These are phyloP conservation scores for Rostratula benghalensis DNA, from an alignment of 2,113 vertebrate species.

Conservation along the genomic window DNA sequence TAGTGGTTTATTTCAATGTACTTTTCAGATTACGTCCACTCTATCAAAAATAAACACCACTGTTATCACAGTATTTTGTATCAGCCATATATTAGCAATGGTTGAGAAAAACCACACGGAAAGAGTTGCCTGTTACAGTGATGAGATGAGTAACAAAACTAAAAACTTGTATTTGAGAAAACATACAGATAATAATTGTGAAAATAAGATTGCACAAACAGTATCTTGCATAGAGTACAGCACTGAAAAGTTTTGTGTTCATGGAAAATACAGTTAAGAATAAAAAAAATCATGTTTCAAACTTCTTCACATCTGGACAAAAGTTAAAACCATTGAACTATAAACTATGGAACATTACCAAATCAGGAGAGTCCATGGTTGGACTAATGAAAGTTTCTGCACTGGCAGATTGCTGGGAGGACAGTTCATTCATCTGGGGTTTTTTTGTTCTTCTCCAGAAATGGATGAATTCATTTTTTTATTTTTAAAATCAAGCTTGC, in stretches of 20 bases:
- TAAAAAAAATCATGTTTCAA: not conserved
- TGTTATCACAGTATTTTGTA: not conserved
- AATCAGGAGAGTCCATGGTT: not conserved
- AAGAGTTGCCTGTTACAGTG: not conserved
- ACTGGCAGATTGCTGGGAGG: not conserved
- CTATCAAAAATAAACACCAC: not conserved
- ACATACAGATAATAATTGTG: not conserved
- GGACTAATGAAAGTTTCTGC: not conserved
- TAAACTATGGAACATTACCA: not conserved
- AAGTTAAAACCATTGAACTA: not conserved
- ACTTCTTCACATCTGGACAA: not conserved
- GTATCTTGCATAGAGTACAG: not conserved
- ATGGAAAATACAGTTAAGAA: not conserved
- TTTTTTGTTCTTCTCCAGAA: not conserved
- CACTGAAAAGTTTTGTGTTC: not conserved
- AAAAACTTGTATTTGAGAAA: not conserved
- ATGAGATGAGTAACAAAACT: not conserved
- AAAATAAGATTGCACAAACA: not conserved
- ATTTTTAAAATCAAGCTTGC: not conserved
- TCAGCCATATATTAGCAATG: not conserved
- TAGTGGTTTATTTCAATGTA: not conserved
- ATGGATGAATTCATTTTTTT: not conserved
- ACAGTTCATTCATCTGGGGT: not conserved
- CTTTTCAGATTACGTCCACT: not conserved
- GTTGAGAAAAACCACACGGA: not conserved